Percentiles rank a stretch among this genome's conserved stretches.
Conservation (phyloP, 2,113 vertebrate genomes). For the Anoplopoma fimbria region DNA sequence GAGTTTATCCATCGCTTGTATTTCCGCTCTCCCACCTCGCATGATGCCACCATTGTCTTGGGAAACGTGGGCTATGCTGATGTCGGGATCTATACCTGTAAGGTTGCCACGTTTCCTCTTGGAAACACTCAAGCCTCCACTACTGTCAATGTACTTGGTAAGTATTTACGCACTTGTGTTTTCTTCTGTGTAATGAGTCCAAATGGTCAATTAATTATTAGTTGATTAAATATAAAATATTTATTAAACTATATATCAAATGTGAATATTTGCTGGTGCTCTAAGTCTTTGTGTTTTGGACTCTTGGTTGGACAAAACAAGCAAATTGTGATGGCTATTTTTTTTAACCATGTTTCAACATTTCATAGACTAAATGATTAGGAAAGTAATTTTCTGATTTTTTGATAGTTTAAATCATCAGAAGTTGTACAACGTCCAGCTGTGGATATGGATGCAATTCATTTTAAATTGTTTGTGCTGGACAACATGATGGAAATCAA, state of each 20-base stretch:
- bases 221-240: background rate
- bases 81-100: conserved; percentile 94
- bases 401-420: background rate
- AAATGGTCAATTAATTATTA: background rate
- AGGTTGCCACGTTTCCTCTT: conserved; percentile 95
- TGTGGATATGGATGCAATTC: background rate
- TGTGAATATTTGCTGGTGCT: background rate
- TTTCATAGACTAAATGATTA: background rate
- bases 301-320: background rate
- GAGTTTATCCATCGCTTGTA: conserved; percentile 89
- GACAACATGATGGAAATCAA: background rate
- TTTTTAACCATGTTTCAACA: background rate
- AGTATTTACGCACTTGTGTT: conserved; percentile 10
- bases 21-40: conserved; percentile 91
- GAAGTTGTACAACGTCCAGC: background rate
- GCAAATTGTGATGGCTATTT: background rate
- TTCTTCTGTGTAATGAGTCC: background rate
- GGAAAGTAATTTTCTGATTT: background rate
- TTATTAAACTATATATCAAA: background rate
- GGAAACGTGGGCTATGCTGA: conserved; percentile 94
- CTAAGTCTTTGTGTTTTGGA: background rate
- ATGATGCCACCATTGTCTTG: conserved; percentile 93
- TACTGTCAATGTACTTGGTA: conserved; percentile 92
- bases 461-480: background rate
- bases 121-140: conserved; percentile 93